Evolutionary conservation across 2,113 vertebrate species (phyloP), one percentile per base, ranked within the genome.

Genomic region (Nothoprocta perdicaria): DNA sequence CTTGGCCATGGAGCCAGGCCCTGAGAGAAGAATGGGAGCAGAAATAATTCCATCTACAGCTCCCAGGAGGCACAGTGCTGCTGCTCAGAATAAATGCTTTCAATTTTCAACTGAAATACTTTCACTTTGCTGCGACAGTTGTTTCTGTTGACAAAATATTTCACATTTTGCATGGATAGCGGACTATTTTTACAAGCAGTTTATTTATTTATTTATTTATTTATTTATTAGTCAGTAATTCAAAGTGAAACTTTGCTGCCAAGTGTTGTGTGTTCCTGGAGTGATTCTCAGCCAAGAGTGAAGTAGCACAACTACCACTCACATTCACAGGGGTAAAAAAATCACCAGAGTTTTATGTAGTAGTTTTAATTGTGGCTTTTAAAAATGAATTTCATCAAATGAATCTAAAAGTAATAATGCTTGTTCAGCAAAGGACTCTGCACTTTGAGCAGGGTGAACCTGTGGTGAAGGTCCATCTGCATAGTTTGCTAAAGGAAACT

Each of bases 71-170:
- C 61, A 40, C 8, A n/a, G 14, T 50, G 24, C 43, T 82, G 41
- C 55, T 12, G 45, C 63, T 88, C 83, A 55, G 46, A 87, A 62
- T 78, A 81, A 88, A 41, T 26, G 14, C 14, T 79, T 92, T 86
- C 52, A 31, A 29, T 82, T 90, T 86, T 53, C 19, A 76, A 10
- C 29, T 79, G 31, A 66, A 77, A 67, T 78, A 61, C 43, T 92
- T 88, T 55, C 31, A 23, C 46, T 83, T 88, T 53, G n/a, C 61
- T 53, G n/a, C 61, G 76, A 40, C 38, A 57, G 19, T 93, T 75
- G 14, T 76, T 85, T 91, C 57, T 81, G 24, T 80, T 86, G 55
- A 57, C 33, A 90, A 75, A 94, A 86, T 68, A 53, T 41, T 76
- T 62, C 6, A 13, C 3, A 5, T 88, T 89, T 83, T 78, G 57